Base-by-base conservation (phyloP, 1,140 invertebrate species). In the Leguminivora glycinivorella region DNA sequence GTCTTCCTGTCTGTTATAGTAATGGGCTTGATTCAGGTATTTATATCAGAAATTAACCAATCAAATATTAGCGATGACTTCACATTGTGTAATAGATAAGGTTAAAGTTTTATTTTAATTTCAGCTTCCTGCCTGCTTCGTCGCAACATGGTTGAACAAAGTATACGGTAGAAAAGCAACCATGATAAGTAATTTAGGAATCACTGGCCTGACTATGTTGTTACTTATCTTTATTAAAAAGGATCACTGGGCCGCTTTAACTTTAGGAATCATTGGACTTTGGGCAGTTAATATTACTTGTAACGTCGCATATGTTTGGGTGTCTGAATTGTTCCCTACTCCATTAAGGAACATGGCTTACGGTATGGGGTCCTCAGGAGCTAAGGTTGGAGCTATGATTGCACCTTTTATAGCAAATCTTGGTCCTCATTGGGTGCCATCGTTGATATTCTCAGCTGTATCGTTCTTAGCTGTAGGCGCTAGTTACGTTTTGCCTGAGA, bases 361-460 rank as follows among this genome's bases (percentile, higher is more conserved):
- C 22, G 93, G 92, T 1, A 78, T 88, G 0, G 89, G 87, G 6
- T 92, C 92, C 0, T 88, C 92, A 70, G 56, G 86, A 14, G 92
- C 92, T 0, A 81, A 93, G 2, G 29, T 92, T 1, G 93, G 93
- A 0, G 89, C 89, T 1, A 91, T 93, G 29, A 0, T 89, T 0
- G 92, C 93, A 0, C 93, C 93, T 0, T 77, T 91, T 12, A 73
- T 92, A n/a, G 79, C 76, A 9, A 87, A 85, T 14, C 67, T 88
- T 19, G 56, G 79, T 1, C 1, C 1, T 0, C 71, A 70, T 2
- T 93, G 92, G 91, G 60, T 96, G 12, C 94, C 95, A 1, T 93
- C 95, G 0, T 71, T 93, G 0, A 90, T 95, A 25, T 95, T 96
- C 80, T 95, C 94, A 1, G 56, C 89, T 0, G 76, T 93, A 7